A percentile compares a stretch with the other conserved stretches of the same genome.
Conservation (phyloP, 1,140 invertebrate species). For the Aricia agestis region DNA sequence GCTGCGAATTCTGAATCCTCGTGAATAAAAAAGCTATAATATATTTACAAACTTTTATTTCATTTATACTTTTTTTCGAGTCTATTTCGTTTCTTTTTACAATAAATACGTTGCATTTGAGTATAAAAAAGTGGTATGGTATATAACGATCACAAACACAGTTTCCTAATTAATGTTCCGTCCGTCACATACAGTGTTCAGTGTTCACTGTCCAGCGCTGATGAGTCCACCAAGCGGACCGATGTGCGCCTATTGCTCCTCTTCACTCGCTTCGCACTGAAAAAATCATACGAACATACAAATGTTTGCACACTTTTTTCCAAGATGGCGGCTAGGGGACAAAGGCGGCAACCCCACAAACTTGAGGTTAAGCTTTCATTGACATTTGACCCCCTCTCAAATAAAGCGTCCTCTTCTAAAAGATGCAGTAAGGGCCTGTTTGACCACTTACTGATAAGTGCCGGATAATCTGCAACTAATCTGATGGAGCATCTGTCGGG, state of each 20-base stretch:
- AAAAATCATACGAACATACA: background rate
- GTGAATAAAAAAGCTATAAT: constrained; percentile 32
- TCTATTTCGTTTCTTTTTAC: constrained; percentile 67
- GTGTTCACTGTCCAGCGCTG: background rate
- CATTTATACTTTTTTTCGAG: constrained; percentile 60
- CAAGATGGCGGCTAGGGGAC: too few relatives aligned
- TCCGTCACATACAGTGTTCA: background rate
- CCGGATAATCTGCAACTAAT: too few relatives aligned
- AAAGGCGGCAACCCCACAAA: too few relatives aligned
- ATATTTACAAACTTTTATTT: constrained; percentile 73
- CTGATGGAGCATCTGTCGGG: too few relatives aligned
- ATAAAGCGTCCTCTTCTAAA: too few relatives aligned
- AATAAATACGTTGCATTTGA: constrained; percentile 70
- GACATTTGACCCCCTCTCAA: too few relatives aligned
- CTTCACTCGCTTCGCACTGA: constrained; percentile 29
- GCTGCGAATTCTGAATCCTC: constrained; percentile 15
- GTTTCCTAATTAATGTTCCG: constrained; percentile 20
- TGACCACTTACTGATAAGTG: too few relatives aligned
- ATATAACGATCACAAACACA: constrained; percentile 62
- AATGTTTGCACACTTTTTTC: too few relatives aligned
- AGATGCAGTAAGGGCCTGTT: too few relatives aligned
- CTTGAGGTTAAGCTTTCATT: too few relatives aligned
- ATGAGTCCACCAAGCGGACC: constrained; percentile 31
- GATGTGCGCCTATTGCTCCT: constrained; percentile 48
- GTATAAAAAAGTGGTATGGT: constrained; percentile 65